These are phyloP conservation scores for Chydorus sphaericus DNA, from an alignment of 2,888 invertebrate genomes.

Conservation along the genomic window DNA sequence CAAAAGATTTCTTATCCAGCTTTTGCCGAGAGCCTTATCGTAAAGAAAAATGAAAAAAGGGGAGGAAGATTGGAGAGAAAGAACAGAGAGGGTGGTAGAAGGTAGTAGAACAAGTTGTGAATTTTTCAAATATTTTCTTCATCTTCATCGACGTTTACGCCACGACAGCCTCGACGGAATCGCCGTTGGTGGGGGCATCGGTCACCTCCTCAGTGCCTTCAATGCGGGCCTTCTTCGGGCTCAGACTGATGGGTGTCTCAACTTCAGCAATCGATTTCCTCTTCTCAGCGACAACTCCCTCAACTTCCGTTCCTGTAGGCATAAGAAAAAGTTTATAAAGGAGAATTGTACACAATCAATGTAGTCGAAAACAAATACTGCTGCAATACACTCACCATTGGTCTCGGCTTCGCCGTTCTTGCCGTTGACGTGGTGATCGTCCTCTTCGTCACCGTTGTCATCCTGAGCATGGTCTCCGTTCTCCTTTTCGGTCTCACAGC, in stretches of 20 bases:
- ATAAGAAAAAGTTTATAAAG: no score
- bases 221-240: slow-evolving; percentile 12
- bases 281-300: slow-evolving; percentile 10
- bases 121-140: no score
- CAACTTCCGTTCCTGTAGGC: slow-evolving; percentile 12
- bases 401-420: slow-evolving; percentile 5
- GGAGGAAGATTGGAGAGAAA: no score
- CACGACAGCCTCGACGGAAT: not conserved
- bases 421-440: not conserved
- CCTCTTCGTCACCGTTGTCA: not conserved
- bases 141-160: no score
- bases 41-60: no score
- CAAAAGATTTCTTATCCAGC: no score
- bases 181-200: not conserved
- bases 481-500: not conserved
- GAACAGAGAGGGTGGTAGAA: no score
- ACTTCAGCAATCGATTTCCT: slow-evolving; percentile 11
- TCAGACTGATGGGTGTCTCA: not conserved
- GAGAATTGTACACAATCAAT: no score
- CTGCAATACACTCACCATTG: slow-evolving; percentile 3
- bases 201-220: slow-evolving; percentile 6
- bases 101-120: no score
- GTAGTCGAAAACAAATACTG: no score
- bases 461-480: not conserved
- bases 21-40: no score